Base-by-base conservation (phyloP, 2,113 vertebrate genomes). In the Marcusenius ussheri region DNA sequence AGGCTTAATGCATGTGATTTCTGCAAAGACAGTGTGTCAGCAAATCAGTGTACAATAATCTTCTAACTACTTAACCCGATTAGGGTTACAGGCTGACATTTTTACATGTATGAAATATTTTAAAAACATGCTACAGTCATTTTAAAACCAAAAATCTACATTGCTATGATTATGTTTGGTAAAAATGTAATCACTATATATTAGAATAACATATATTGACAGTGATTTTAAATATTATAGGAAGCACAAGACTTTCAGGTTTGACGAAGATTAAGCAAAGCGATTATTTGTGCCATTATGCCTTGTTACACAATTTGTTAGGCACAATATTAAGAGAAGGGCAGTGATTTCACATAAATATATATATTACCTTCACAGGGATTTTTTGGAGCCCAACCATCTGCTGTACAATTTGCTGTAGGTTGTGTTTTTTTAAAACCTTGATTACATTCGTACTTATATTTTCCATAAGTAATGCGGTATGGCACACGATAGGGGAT, bases 401-500 rank as follows among this genome's bases (percentile, higher is more conserved):
- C 0, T 70, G 9, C 62, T 70, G n/a, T 70, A 31, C 62, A 70
- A 27, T 0, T 31, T 31, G 62, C n/a, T 70, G n/a, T 70, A 27
- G 2, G n/a, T 31, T 70, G 62, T 70, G 3, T 11, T 31, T 70
- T 31, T 70, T 3, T 31, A 70, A 27, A 70, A 31, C 62, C 9
- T 70, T 0, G 0, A 31, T 66, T 11, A 66, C 62, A 66, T 13
- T 1, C 3, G 3, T 66, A 66, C 9, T 1, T 13, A 27, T 66
- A 13, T 27, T 1, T 1, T 66, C 62, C 62, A 31, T 27, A 31
- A 1, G n/a, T 27, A n/a, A 62, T n/a, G 58, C 0, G 58, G n/a
- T 0, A 0, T 11, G 0, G 0, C 62, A 0, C 4, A 27, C 3
- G 0, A 51, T 51, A 9, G 3, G 0, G 3, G 39, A 39, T 39